Evolutionary conservation across 2,888 invertebrate species (phyloP).

Genomic region (Sympetrum striolatum): DNA sequence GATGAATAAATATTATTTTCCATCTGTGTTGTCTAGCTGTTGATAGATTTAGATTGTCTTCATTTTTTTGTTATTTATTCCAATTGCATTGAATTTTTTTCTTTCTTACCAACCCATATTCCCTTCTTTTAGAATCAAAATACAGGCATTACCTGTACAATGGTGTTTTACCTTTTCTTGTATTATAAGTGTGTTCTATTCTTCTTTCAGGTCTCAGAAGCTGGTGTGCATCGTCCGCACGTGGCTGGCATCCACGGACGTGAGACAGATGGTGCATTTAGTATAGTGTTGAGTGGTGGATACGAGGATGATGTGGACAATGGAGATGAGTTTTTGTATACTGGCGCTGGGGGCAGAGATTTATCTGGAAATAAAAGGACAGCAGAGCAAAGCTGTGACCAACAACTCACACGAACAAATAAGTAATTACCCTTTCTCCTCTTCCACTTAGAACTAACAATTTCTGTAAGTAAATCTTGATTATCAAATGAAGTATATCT

Average conservation of each 20-base stretch:
- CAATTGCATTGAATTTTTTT: too few species aligned
- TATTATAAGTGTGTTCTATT: background rate
- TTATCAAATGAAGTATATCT: too few species aligned
- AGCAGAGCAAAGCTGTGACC: slow-evolving; percentile 80
- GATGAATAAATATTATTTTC: too few species aligned
- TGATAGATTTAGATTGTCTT: too few species aligned
- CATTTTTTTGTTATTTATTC: too few species aligned
- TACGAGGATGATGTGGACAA: slow-evolving; percentile 85
- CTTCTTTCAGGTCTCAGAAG: slow-evolving; percentile 71
- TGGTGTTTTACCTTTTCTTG: background rate
- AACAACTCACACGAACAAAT: slow-evolving; percentile 77
- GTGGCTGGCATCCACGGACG: slow-evolving; percentile 86
- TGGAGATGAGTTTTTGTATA: slow-evolving; percentile 81
- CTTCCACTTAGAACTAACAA: background rate
- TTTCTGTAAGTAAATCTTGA: background rate
- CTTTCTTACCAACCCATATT: too few species aligned
- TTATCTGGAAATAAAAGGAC: slow-evolving; percentile 83
- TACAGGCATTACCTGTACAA: background rate
- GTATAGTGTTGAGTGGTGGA: slow-evolving; percentile 80
- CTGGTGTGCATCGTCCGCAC: slow-evolving; percentile 81
- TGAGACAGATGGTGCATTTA: slow-evolving; percentile 79
- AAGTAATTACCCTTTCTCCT: slow-evolving; percentile 60
- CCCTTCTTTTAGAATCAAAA: too few species aligned
- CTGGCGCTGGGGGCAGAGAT: slow-evolving; percentile 84
- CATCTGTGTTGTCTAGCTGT: too few species aligned